Conservation (phyloP, 2,888 invertebrate genomes). For the Papilio elwesi region DNA sequence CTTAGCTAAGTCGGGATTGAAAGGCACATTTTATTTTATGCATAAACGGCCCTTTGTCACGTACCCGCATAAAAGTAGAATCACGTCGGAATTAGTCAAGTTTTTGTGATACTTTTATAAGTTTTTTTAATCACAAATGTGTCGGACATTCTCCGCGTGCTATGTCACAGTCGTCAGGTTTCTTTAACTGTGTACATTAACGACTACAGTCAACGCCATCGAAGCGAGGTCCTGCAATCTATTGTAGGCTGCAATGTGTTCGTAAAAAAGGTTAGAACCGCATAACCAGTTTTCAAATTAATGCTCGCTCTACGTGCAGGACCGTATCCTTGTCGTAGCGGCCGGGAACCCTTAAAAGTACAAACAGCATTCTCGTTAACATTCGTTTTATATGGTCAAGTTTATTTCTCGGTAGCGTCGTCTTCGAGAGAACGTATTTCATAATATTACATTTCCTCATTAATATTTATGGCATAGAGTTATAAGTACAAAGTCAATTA, state of each 20-base stretch:
- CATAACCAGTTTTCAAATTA: slow-evolving; percentile 43
- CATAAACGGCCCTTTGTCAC: slow-evolving; percentile 34
- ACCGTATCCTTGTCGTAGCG: slow-evolving; percentile 56
- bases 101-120: slow-evolving; percentile 38
- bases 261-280: slow-evolving; percentile 45
- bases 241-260: slow-evolving; percentile 37
- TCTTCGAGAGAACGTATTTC: slow-evolving; percentile 43
- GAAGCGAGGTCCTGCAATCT: slow-evolving; percentile 19
- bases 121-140: slow-evolving; percentile 40
- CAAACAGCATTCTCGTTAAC: slow-evolving; percentile 74
- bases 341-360: slow-evolving; percentile 77
- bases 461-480: slow-evolving; percentile 35
- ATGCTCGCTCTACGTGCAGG: slow-evolving; percentile 48
- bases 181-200: slow-evolving; percentile 42
- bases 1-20: background rate
- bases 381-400: slow-evolving; percentile 69
- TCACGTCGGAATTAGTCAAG: slow-evolving; percentile 20
- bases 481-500: slow-evolving; percentile 8
- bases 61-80: slow-evolving; percentile 34
- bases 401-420: slow-evolving; percentile 55
- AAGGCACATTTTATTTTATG: slow-evolving; percentile 9
- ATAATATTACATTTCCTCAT: slow-evolving; percentile 39
- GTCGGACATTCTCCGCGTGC: slow-evolving; percentile 41
- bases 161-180: slow-evolving; percentile 44
- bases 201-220: slow-evolving; percentile 34